Evolutionary conservation across 2,888 invertebrate genomes (phyloP).

Genomic region (Liodrosophila aerea): DNA sequence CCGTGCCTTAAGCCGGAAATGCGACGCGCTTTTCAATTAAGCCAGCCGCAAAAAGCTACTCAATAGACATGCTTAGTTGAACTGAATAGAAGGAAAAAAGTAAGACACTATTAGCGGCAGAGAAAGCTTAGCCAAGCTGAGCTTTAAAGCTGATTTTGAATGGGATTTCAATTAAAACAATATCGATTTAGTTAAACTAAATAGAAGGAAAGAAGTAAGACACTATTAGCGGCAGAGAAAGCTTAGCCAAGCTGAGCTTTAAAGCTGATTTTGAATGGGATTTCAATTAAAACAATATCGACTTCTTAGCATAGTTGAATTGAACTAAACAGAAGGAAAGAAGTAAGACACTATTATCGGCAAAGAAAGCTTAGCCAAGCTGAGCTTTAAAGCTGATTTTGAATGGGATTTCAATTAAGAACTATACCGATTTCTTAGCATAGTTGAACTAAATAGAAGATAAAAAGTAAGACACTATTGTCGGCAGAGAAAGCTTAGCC

Average conservation of each 20-base stretch:
- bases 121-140: neutral
- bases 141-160: constrained; percentile 1
- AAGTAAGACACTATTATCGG: too few species aligned
- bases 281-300: too few species aligned
- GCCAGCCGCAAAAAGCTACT: constrained; percentile 20
- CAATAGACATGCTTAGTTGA: constrained; percentile 20
- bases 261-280: neutral
- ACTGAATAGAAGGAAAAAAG: too few species aligned
- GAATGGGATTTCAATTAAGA: too few species aligned
- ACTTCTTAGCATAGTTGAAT: too few species aligned
- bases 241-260: neutral
- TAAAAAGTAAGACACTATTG: too few species aligned
- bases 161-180: too few species aligned
- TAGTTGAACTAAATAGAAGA: too few species aligned
- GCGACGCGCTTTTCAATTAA: constrained; percentile 77
- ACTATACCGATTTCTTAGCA: too few species aligned
- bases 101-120: too few species aligned
- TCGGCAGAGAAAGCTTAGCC: too few species aligned
- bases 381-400: constrained; percentile 1
- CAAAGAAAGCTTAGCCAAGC: neutral
- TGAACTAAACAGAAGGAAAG: neutral
- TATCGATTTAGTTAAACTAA: neutral
- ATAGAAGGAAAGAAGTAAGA: too few species aligned
- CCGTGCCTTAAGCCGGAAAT: constrained; percentile 62
- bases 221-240: neutral